Conservation (phyloP, 2,888 invertebrate species). For the Nomada flava region DNA sequence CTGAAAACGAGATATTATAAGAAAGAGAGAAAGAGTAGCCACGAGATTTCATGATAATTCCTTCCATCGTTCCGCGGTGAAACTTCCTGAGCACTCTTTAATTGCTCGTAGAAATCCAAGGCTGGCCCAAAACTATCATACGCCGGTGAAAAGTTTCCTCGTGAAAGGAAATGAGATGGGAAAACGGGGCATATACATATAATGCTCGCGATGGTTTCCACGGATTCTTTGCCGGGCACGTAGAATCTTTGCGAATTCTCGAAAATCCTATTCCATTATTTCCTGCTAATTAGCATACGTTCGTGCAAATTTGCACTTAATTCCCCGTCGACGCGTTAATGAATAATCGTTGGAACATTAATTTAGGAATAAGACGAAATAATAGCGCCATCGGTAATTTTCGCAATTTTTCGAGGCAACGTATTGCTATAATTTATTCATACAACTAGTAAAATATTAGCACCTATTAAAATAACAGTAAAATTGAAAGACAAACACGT, state of each 20-base stretch:
- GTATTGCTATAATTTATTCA: no score
- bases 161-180: slow-evolving; percentile 64
- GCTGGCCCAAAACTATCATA: slow-evolving; percentile 50
- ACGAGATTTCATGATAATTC: slow-evolving; percentile 53
- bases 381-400: no score
- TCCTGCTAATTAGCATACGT: not conserved
- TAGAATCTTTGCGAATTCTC: slow-evolving; percentile 16
- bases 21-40: slow-evolving; percentile 23
- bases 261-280: slow-evolving; percentile 18
- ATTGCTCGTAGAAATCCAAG: slow-evolving; percentile 56
- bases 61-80: slow-evolving; percentile 45
- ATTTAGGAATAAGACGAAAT: no score
- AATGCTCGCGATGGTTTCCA: slow-evolving; percentile 31
- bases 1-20: slow-evolving; percentile 35
- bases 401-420: no score
- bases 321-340: not conserved
- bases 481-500: no score
- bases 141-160: slow-evolving; percentile 61
- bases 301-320: not conserved
- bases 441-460: no score
- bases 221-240: slow-evolving; percentile 1
- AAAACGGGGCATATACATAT: slow-evolving; percentile 20
- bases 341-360: not conserved
- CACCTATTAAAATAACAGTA: no score
- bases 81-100: slow-evolving; percentile 55